Evolutionary conservation across 2,113 vertebrate species (phyloP), one percentile per base, ranked within the genome.

Genomic region (Ictidomys tridecemlineatus): DNA sequence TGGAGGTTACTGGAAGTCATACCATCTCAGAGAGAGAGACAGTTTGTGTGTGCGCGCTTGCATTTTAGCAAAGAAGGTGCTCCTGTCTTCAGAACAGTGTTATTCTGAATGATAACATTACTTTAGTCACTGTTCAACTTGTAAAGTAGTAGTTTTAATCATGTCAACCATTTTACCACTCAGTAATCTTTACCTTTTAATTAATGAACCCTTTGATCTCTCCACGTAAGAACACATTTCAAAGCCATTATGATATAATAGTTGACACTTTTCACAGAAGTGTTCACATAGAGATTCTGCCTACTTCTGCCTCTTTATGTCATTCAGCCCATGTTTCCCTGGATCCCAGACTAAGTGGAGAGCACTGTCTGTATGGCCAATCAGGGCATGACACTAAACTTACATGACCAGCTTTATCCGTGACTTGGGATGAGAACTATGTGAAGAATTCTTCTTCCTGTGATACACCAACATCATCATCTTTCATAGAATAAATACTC

Each of bases 391-490:
- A 80, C 67, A 45, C 45, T 63, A 83, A 61, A 72, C 24, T 53
- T 61, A 45, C 6, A 5, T 85, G 61, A 73, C 8, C 28, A 45
- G 83, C 53, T 74, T 93, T 91, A 85, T 82, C 39, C 93, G 34
- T 32, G 67, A 89, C 74, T 8, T 61, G 1, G 22, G 8, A 82
- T 89, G 10, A 95, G 61, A 87, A 56, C 20, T 70, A n/a, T 14
- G 7, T 32, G 58, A 96, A 88, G 39, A 91, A 92, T 88, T 88
- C 34, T 4, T 80, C 22, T 82, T 88, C 56, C 89, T 95, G 61
- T 89, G 7, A 67, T 53, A n/a, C 3, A 88, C 22, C 58, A 89
- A 88, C 26, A n/a, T 4, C 22, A n/a, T 4, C 22, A 89, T 83
- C 8, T 91, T 80, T 95, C 51, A 76, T 56, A 84, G 89, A 28